phyloP scores from a whole-genome alignment of 2,113 vertebrate genomes.

The Callipepla californica region DNA sequence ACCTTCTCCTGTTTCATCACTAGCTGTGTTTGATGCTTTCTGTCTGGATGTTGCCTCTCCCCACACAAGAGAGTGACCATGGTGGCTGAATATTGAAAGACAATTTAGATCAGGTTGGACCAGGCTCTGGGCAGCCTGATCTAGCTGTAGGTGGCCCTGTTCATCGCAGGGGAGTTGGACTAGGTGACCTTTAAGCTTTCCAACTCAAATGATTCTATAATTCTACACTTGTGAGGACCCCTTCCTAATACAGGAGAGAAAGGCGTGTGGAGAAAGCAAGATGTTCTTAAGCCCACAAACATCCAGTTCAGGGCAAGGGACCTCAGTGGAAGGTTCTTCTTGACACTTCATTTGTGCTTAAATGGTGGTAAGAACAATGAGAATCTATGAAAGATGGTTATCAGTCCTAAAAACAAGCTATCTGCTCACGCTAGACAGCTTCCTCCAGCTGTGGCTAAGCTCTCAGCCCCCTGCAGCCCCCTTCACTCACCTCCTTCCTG shows the following conservation, averaged over 20 bases:
- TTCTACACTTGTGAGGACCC: neutral
- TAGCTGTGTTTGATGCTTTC: neutral
- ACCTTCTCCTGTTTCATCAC: neutral
- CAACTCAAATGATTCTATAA: neutral
- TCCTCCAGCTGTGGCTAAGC: neutral
- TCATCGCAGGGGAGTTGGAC: no score
- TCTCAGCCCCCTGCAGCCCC: neutral
- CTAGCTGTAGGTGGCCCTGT: no score
- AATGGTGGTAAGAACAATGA: neutral
- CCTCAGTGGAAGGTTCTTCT: neutral
- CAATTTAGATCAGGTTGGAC: neutral
- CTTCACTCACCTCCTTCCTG: neutral
- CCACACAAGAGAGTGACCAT: neutral
- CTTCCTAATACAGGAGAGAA: neutral
- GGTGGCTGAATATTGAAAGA: neutral
- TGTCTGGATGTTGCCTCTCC: neutral
- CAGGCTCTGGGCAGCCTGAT: no score
- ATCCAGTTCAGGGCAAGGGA: neutral
- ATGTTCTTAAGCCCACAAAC: accelerated
- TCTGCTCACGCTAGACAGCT: neutral
- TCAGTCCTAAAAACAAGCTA: neutral
- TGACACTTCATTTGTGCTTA: neutral
- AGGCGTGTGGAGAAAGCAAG: accelerated
- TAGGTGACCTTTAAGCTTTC: no score
- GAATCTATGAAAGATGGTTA: neutral